Percentiles rank a stretch among this genome's conserved stretches.
These are phyloP conservation scores for Pseudomyrmex dendroicus DNA, from an alignment of 1,140 invertebrate genomes.

Conservation along the genomic window DNA sequence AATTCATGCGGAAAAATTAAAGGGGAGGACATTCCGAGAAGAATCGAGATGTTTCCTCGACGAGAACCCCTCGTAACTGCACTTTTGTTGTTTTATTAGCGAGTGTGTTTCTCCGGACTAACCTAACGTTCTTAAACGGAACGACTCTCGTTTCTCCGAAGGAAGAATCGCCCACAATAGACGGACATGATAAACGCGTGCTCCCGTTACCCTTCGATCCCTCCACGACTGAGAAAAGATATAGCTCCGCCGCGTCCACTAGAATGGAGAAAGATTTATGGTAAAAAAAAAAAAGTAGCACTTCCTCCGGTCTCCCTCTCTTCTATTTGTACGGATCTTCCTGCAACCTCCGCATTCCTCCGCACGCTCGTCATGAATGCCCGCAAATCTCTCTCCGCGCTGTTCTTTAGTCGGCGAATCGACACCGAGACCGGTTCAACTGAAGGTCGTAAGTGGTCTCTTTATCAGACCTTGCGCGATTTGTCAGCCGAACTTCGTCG, in stretches of 20 bases:
- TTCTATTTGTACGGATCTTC: conserved; percentile 39
- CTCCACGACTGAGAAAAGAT: background rate
- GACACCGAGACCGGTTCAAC: conserved; percentile 2
- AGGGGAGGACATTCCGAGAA: background rate
- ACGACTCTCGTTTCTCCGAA: conserved; percentile 24
- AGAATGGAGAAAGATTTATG: conserved; percentile 44
- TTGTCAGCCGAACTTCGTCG: conserved; percentile 44
- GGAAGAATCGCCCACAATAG: conserved; percentile 14
- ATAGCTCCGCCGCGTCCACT: conserved; percentile 19
- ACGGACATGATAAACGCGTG: conserved; percentile 37
- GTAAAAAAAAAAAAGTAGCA: conserved; percentile 10
- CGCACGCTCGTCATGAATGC: conserved; percentile 37
- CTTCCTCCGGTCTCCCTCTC: no score
- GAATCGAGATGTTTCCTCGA: conserved; percentile 13
- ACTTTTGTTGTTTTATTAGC: conserved; percentile 35
- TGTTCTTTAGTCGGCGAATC: conserved; percentile 22
- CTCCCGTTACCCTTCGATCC: conserved; percentile 50
- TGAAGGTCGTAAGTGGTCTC: conserved; percentile 11
- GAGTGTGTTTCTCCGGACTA: conserved; percentile 20
- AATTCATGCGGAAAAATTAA: background rate
- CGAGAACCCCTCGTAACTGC: background rate
- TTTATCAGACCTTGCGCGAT: conserved; percentile 44
- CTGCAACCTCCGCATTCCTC: conserved; percentile 11
- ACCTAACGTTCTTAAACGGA: background rate
- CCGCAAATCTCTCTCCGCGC: conserved; percentile 44